Conservation (phyloP, 2,113 vertebrate species). For the Stegostoma tigrinum region DNA sequence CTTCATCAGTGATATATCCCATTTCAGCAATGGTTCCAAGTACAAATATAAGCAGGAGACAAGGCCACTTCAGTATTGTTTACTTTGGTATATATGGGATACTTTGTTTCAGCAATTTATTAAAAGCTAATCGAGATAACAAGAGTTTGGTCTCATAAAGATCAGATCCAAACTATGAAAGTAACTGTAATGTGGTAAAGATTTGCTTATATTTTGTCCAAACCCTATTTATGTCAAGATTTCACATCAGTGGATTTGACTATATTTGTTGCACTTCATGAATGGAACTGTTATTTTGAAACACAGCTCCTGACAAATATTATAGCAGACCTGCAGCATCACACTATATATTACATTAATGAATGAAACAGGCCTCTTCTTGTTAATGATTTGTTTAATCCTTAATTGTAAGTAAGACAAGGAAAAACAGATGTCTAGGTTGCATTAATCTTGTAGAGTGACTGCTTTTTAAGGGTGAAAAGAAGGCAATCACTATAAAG, state of each 20-base stretch:
- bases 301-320: neutral
- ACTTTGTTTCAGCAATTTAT: neutral
- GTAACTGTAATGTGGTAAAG: neutral
- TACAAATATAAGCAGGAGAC: neutral
- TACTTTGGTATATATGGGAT: neutral
- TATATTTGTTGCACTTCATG: neutral
- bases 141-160: neutral
- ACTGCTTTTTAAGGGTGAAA: neutral
- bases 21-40: neutral
- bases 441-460: slow-evolving; percentile 21
- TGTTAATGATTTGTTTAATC: neutral
- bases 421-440: neutral
- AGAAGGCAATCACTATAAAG: slow-evolving; percentile 16
- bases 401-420: slow-evolving; percentile 25
- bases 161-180: neutral
- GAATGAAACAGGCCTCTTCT: neutral
- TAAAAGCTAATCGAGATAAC: neutral
- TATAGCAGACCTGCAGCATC: neutral
- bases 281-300: neutral
- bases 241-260: neutral
- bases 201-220: neutral
- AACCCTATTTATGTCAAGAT: neutral
- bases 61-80: neutral
- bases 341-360: neutral
- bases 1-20: no score